Base-by-base conservation (phyloP, 2,797 vertebrate species). In the Podarcis lilfordi region DNA sequence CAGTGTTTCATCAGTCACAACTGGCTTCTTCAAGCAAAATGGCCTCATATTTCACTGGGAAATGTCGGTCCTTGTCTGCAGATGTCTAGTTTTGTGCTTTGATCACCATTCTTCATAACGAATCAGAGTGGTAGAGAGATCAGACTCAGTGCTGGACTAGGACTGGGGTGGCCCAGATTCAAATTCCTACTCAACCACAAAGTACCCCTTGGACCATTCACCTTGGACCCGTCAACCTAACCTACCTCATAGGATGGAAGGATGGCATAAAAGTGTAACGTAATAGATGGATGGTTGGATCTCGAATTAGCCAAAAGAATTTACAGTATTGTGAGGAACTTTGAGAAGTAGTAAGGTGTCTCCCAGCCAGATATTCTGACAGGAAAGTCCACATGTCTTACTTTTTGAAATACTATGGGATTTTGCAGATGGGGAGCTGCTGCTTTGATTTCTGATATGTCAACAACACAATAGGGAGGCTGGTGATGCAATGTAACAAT, bases 1-100 rank as follows among this genome's bases (percentile, higher is more conserved):
- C 87, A 93, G 92, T 91, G 86, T 92, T 87, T 90, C 94, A 92
- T 90, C 83, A 93, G 74, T 35, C 86, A 88, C 88, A 91, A 82
- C 88, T 82, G 82, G 80, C 71, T 86, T 91, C 71, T 86, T 91
- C 89, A 85, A 88, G 93, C 35, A 82, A 82, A 88, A 92, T n/a
- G 87, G 78, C 11, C 90, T 84, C 77, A 23, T 43, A 32, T 80
- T 61, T 80, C n/a, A 25, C 23, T 64, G 21, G 29, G n/a, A 80
- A 80, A 40, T 21, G 7, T 21, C 15, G 5, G 29, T 75, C 17
- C 9, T 11, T 15, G 1, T 68, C 25, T 68, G 13, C 80, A 43
- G 37, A 11, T 40, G 61, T 40, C 35, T 35, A 29, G 1, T 17
- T 40, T 61, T 25, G 59, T 68, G 37, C 37, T 35, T 43, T 27